Conservation (phyloP, 2,888 invertebrate species). For the Drosophila recens region DNA sequence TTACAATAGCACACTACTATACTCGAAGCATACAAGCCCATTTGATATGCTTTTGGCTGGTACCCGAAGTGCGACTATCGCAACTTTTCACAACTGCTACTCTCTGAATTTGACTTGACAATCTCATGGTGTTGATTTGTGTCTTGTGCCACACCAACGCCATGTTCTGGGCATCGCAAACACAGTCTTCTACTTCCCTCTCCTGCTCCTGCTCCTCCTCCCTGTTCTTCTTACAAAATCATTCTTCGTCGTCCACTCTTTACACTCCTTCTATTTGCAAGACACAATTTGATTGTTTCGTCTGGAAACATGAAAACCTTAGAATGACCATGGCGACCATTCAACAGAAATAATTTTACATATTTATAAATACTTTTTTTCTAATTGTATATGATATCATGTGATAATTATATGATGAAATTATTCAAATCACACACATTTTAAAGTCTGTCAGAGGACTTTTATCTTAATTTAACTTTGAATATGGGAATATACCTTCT, state of each 20-base stretch:
- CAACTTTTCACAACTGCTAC: constrained; percentile 62
- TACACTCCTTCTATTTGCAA: background rate
- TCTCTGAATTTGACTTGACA: constrained; percentile 70
- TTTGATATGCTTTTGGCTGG: constrained; percentile 44
- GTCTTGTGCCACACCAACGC: constrained; percentile 65
- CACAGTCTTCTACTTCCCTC: constrained; percentile 10
- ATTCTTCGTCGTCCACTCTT: background rate
- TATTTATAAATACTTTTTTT: background rate
- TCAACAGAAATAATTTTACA: constrained; percentile 1
- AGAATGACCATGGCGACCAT: constrained; percentile 15
- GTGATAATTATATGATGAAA: too few species aligned
- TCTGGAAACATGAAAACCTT: constrained; percentile 10
- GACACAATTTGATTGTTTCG: constrained; percentile 27
- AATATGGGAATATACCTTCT: too few species aligned
- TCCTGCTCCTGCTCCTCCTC: background rate
- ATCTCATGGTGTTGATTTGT: constrained; percentile 72
- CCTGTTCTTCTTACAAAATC: background rate
- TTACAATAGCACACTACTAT: constrained; percentile 44
- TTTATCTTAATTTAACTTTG: too few species aligned
- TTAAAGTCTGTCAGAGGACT: too few species aligned
- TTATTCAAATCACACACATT: background rate
- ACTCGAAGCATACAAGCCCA: constrained; percentile 20
- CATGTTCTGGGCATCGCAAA: constrained; percentile 52
- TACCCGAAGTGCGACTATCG: constrained; percentile 48
- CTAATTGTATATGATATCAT: too few species aligned